A percentile compares a stretch with the other conserved stretches of the same genome.
Conservation (phyloP, 1,140 invertebrate species). For the Anoplophora glabripennis region DNA sequence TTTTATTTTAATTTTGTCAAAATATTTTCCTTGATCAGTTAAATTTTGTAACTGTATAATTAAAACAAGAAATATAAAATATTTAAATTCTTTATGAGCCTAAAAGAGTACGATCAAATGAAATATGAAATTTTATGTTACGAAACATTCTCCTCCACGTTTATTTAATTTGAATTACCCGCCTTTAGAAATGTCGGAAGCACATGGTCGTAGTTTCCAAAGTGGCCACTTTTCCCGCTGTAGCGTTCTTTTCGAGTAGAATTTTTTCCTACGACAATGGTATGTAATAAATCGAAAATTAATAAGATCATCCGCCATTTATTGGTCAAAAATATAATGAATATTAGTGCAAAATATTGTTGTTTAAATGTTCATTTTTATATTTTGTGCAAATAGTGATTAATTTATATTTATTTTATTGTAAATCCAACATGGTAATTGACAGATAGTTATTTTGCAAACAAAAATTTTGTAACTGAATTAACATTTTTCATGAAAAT, state of each 20-base stretch:
- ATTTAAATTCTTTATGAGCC: too few relatives aligned
- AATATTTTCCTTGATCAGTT: too few relatives aligned
- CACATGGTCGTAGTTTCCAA: neutral
- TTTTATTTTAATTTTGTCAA: too few relatives aligned
- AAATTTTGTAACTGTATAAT: too few relatives aligned
- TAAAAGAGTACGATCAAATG: too few relatives aligned
- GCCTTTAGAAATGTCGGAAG: neutral
- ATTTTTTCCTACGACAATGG: neutral
- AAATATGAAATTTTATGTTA: too few relatives aligned
- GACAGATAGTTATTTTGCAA: neutral
- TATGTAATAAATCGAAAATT: neutral
- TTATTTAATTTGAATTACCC: too few relatives aligned
- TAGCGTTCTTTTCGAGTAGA: slow-evolving; percentile 1
- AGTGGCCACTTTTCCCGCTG: neutral
- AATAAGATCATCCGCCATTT: neutral
- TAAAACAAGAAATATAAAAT: too few relatives aligned
- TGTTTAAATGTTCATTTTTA: neutral
- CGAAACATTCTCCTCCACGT: too few relatives aligned
- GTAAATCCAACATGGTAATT: too few relatives aligned
- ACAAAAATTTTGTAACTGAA: neutral
- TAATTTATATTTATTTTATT: neutral
- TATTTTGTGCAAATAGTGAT: neutral
- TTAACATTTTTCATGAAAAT: neutral
- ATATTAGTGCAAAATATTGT: neutral
- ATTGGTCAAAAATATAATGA: neutral